Base-by-base conservation (phyloP, 2,888 invertebrate species). In the Alsophila aescularia region DNA sequence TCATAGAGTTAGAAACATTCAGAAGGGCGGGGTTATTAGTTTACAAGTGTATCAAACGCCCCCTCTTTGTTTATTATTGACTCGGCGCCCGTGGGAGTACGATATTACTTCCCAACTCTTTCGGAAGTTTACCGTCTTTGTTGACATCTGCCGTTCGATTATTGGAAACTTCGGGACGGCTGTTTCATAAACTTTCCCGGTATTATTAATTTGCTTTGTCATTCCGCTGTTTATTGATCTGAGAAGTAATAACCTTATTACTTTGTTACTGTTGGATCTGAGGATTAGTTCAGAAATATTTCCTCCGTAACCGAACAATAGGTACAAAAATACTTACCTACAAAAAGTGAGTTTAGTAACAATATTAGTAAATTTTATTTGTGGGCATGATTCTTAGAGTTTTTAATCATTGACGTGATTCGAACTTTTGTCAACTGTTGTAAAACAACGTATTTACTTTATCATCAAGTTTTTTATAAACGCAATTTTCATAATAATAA, bases 31-130 rank as follows among this genome's bases (percentile, higher is more conserved):
- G 77, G 80, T 87, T 91, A 91, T 90, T 91, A 90, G 90, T 90
- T 91, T 90, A 90, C 90, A 88, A 90, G 90, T 90, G 89, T 91
- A 90, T 91, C 89, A 90, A 84, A 78, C 79, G 78, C 81, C 81
- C 87, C 88, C 83, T 82, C 81, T 85, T 83, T 90, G 86, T 89
- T 88, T 89, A 87, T 88, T 89, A 87, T 90, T 90, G 87, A 88
- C 90, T 89, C 83, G 67, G 76, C 69, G 68, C 76, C 74, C 77
- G 72, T 67, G 73, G 70, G 75, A 75, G 68, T 62, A 68, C 76
- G 67, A 77, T 77, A 78, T 78, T 78, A 75, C 90, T 91, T 90
- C 84, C 81, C 83, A 91, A 91, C 90, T 91, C 90, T 91, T 91
- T 89, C 88, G 88, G 85, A 90, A 89, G 90, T 90, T 90, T 89